phyloP scores from a whole-genome alignment of 2,888 invertebrate genomes.

The Dryococelus australis region DNA sequence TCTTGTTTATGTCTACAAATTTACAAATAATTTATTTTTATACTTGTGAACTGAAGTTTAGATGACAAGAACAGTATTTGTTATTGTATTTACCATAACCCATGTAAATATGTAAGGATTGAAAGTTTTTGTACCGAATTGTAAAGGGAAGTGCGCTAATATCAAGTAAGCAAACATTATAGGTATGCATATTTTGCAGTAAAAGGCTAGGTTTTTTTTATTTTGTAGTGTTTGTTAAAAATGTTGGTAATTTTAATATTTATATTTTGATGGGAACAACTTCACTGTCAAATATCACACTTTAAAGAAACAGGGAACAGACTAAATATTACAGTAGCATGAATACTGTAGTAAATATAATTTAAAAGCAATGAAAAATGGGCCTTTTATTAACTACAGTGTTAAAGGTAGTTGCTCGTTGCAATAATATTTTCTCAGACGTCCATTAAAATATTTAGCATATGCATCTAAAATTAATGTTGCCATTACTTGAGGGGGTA shows the following conservation, averaged over 20 bases:
- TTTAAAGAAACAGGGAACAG: too few relatives aligned
- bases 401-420: too few relatives aligned
- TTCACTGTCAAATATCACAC: too few relatives aligned
- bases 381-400: too few relatives aligned
- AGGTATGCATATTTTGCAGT: not conserved
- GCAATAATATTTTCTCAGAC: too few relatives aligned
- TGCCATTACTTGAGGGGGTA: not conserved
- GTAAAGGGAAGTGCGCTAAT: not conserved
- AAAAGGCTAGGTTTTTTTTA: too few relatives aligned
- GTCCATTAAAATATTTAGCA: too few relatives aligned
- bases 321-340: too few relatives aligned
- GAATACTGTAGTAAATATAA: too few relatives aligned
- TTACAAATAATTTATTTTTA: slow-evolving; percentile 11
- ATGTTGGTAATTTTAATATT: not conserved
- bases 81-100: not conserved
- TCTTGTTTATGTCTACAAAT: not conserved
- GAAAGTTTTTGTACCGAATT: not conserved
- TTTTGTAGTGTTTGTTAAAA: not conserved
- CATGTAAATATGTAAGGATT: slow-evolving; percentile 4
- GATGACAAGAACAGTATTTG: not conserved
- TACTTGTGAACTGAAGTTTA: not conserved
- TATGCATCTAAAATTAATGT: not conserved
- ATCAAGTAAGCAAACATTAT: not conserved
- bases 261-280: too few relatives aligned
- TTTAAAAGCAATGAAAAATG: too few relatives aligned